Evolutionary conservation across 2,113 vertebrate species (phyloP), one percentile per base, ranked within the genome.

Genomic region (Dasypus novemcinctus): DNA sequence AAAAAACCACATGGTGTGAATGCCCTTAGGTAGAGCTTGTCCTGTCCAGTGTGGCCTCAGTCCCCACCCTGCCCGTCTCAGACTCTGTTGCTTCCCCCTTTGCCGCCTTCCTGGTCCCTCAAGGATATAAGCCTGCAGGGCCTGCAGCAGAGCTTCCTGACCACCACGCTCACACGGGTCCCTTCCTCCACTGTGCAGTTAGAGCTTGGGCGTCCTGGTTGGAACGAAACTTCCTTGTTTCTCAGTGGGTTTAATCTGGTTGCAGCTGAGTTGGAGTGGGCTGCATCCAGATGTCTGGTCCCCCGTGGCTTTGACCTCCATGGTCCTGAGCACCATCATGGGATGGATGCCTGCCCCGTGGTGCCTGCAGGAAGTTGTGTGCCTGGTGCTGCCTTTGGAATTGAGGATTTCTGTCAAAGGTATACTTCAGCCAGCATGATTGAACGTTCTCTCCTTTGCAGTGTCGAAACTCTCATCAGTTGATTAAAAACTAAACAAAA

Each of bases 191-290:
- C 79, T 17, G 31, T 69, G 31, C 33, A 46, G 1, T 91, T 74
- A 27, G 59, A 90, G 31, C 31, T 33, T 38, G 29, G 23, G 3
- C 43, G 54, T 88, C 83, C 59, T 89, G 36, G 69, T 46, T 87
- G 84, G 52, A 72, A 82, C 82, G 71, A 59, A 86, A 71, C 31
- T 41, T 23, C 20, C n/a, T 82, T 79, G 41, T 93, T 94, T 95
- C 25, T 87, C 66, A 20, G 78, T 83, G 49, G 52, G 68, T 76
- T 85, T 81, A 82, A 31, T 79, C 1, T 1, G 49, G 12, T 7
- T 29, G 46, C 57, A 80, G 21, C 54, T 57, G 72, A 78, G 12
- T 68, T 63, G 18, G 72, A 86, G 57, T 36, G 5, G 27, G 75
- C 66, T 89, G 25, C 38, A 23, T 57, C 33, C 72, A 27, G 27